Evolutionary conservation across 1,140 invertebrate species (phyloP).

Genomic region (Cydia fagiglandana): DNA sequence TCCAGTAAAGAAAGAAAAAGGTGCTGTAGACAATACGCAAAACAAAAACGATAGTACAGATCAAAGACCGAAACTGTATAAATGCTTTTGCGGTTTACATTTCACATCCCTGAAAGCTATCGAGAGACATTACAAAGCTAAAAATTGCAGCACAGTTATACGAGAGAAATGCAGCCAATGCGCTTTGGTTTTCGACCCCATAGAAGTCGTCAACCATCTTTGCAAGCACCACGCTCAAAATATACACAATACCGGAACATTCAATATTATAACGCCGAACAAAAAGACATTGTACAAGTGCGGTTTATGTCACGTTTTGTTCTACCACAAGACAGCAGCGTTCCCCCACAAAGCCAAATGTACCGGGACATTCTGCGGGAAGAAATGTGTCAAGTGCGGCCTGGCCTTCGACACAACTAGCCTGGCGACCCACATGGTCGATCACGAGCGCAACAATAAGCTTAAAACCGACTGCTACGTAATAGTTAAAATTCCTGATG

Average conservation of each 20-base stretch:
- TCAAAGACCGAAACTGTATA: constrained; percentile 25
- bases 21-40: background rate
- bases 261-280: constrained; percentile 15
- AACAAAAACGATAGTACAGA: background rate
- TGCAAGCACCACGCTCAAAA: constrained; percentile 40
- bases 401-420: background rate
- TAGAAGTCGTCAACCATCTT: constrained; percentile 39
- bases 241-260: background rate
- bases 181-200: constrained; percentile 36
- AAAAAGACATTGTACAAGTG: constrained; percentile 26
- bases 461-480: constrained; percentile 5
- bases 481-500: background rate
- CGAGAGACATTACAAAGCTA: constrained; percentile 32
- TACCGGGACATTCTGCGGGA: background rate
- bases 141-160: constrained; percentile 27
- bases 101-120: constrained; percentile 35
- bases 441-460: background rate
- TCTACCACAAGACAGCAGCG: background rate
- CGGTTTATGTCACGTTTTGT: background rate
- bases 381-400: constrained; percentile 3
- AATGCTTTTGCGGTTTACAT: constrained; percentile 40
- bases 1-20: background rate
- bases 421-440: background rate
- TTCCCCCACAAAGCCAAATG: background rate
- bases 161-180: constrained; percentile 44